Conservation (phyloP, 1,140 invertebrate species). For the Lepidurus arcticus region DNA sequence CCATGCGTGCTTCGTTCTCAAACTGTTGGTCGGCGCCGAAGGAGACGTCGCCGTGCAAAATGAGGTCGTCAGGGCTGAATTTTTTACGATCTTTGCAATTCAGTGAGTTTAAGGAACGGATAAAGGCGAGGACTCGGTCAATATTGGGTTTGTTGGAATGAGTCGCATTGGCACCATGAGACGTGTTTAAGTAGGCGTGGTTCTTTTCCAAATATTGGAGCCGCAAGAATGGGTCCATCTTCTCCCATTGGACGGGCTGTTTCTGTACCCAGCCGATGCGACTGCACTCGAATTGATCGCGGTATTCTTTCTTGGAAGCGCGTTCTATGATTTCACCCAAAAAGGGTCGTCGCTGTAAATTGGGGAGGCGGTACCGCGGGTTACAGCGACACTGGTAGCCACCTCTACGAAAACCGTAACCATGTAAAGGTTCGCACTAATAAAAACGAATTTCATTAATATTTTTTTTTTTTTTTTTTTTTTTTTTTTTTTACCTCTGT, state of each 20-base stretch:
- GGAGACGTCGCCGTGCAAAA: constrained; percentile 72
- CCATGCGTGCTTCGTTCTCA: constrained; percentile 92
- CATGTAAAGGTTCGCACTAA: constrained; percentile 91
- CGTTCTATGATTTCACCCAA: constrained; percentile 89
- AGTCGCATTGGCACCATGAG: constrained; percentile 55
- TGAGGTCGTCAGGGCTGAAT: constrained; percentile 64
- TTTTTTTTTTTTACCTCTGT: constrained; percentile 63
- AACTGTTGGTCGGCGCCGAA: constrained; percentile 82
- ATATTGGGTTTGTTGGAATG: constrained; percentile 63
- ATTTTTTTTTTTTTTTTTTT: too few relatives aligned
- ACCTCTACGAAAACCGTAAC: constrained; percentile 89
- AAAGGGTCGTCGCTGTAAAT: constrained; percentile 78
- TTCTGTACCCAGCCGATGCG: constrained; percentile 87
- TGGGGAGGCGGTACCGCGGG: constrained; percentile 81
- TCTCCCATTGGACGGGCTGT: constrained; percentile 51
- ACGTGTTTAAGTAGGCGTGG: constrained; percentile 48
- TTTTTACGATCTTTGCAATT: constrained; percentile 54
- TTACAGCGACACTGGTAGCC: constrained; percentile 93
- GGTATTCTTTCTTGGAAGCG: constrained; percentile 83
- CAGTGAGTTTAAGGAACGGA: constrained; percentile 60
- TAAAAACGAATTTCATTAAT: constrained; percentile 37
- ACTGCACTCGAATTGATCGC: constrained; percentile 84
- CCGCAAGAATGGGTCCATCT: constrained; percentile 10
- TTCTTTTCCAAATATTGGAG: constrained; percentile 60
- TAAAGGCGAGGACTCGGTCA: constrained; percentile 68